Percentiles rank a stretch among this genome's conserved stretches.
Evolutionary conservation across 2,113 vertebrate species (phyloP).

Genomic region (Ceyx margarethae): DNA sequence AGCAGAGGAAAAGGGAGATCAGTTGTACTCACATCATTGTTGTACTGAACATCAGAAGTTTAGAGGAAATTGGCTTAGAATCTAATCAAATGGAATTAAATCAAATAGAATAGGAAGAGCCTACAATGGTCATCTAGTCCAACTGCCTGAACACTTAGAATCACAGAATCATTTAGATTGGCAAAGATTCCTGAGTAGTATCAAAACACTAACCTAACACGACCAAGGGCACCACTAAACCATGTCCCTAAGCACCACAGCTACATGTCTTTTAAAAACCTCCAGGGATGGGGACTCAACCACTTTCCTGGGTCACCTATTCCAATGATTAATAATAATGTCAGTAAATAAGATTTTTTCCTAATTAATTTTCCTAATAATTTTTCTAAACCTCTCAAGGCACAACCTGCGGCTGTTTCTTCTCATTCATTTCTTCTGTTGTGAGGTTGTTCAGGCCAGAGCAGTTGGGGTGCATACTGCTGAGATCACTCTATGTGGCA

Average conservation of each 20-base stretch:
- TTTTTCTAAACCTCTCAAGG: background rate
- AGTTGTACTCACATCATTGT: background rate
- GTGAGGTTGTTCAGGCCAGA: background rate
- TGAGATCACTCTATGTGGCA: background rate
- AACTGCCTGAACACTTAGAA: background rate
- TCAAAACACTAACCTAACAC: background rate
- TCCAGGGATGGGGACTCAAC: background rate
- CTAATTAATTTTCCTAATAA: background rate
- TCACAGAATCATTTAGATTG: background rate
- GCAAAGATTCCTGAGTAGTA: background rate
- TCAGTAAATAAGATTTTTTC: background rate
- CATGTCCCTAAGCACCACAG: no score
- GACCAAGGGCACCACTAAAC: background rate
- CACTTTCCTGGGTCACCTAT: background rate
- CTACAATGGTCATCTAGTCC: background rate
- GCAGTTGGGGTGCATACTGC: background rate
- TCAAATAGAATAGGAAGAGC: background rate
- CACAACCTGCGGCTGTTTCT: background rate
- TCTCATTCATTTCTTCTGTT: background rate
- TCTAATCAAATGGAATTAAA: background rate
- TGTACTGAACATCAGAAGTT: background rate
- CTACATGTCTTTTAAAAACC: background rate
- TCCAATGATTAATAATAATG: background rate
- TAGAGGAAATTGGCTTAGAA: background rate
- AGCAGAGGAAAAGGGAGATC: background rate